Evolutionary conservation across 2,113 vertebrate genomes (phyloP).

Genomic region (Rhagologus leucostigma): DNA sequence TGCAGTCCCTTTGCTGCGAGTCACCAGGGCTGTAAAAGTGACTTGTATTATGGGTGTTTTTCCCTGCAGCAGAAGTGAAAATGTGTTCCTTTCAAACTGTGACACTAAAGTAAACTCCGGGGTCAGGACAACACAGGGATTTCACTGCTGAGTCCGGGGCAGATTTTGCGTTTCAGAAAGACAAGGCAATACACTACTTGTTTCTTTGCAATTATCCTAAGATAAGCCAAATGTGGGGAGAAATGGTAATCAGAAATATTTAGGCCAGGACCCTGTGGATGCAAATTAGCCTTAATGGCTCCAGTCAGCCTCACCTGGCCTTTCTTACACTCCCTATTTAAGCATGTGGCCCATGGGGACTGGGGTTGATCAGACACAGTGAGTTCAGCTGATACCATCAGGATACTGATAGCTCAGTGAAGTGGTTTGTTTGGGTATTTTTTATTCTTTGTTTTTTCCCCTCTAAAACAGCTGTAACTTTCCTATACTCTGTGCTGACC

Average conservation of each 20-base stretch:
- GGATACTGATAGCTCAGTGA: neutral
- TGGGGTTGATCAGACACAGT: accelerated
- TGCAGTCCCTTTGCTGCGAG: neutral
- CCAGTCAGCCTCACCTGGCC: neutral
- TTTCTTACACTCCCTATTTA: neutral
- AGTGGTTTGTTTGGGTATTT: neutral
- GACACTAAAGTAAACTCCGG: neutral
- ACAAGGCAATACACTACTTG: neutral
- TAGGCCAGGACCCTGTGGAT: neutral
- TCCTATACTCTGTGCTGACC: neutral
- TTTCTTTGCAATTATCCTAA: neutral
- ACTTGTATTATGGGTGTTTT: neutral
- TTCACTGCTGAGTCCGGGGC: neutral
- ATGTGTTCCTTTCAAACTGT: neutral
- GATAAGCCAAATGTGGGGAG: neutral
- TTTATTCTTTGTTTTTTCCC: accelerated
- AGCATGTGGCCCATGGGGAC: accelerated
- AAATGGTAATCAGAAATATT: neutral
- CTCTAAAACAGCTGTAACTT: neutral
- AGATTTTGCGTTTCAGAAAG: neutral
- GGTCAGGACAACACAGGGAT: neutral
- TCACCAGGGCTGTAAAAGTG: neutral
- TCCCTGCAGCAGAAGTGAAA: neutral
- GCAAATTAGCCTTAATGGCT: neutral
- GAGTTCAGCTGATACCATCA: accelerated